Percentiles rank a stretch among this genome's conserved stretches.
Evolutionary conservation across 2,888 invertebrate genomes (phyloP).

Genomic region (Campaea margaritaria): DNA sequence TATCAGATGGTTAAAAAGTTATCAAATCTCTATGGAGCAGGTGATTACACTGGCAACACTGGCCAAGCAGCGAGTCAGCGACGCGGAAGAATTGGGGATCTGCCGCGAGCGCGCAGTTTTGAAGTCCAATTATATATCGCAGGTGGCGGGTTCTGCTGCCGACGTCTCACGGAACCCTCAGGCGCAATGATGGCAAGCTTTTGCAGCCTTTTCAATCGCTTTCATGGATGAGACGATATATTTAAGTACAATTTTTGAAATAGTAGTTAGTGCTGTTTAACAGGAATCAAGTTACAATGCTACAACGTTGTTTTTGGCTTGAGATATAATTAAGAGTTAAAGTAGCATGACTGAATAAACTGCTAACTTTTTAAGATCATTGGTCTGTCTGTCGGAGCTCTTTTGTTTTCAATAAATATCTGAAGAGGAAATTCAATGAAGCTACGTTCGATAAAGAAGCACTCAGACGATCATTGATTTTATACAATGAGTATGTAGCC

Average conservation of each 20-base stretch:
- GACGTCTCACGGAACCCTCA: constrained; percentile 39
- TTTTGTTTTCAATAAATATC: too few relatives aligned
- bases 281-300: neutral
- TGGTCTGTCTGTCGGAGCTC: too few relatives aligned
- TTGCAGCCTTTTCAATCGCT: constrained; percentile 26
- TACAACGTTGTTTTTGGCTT: neutral
- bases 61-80: constrained; percentile 64
- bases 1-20: neutral
- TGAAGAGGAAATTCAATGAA: too few relatives aligned
- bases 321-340: too few relatives aligned
- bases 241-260: constrained; percentile 16
- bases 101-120: constrained; percentile 77
- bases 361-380: too few relatives aligned
- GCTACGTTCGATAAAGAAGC: too few relatives aligned
- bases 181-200: constrained; percentile 36
- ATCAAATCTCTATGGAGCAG: neutral
- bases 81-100: constrained; percentile 84
- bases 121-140: constrained; percentile 84
- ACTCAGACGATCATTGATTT: too few relatives aligned
- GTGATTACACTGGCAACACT: constrained; percentile 32
- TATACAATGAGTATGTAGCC: too few relatives aligned
- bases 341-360: too few relatives aligned
- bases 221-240: constrained; percentile 19
- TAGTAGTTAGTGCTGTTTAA: neutral
- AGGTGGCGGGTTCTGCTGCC: constrained; percentile 55